Evolutionary conservation across 2,113 vertebrate species (phyloP), one percentile per base, ranked within the genome.

Genomic region (Felis chaus): DNA sequence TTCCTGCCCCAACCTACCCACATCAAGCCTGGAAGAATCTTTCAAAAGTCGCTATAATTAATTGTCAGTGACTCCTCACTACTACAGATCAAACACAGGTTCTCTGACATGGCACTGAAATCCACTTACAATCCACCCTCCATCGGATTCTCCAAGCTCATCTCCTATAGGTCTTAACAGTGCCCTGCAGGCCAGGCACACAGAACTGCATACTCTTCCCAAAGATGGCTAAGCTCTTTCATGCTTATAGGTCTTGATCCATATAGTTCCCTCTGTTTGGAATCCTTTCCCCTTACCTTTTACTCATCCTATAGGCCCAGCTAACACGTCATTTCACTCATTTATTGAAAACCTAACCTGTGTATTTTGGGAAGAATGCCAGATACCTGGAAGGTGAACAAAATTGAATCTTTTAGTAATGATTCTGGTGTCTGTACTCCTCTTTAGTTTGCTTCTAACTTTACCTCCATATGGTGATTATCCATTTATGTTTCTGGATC

Each of bases 311-410:
- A 18, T 45, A 89, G 36, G 25, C 19, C 19, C 71, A 91, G n/a
- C 31, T 57, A 66, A 95, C 55, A 74, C 14, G 48, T 69, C 33
- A 68, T 23, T 41, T 55, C 79, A 95, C 95, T 92, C 66, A 88
- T 85, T 93, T 57, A 93, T 68, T 91, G 48, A 91, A 16, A 36
- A 41, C 5, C 48, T 89, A 95, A 57, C 45, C 29, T 96, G 73
- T 48, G 50, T 66, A 78, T 63, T 92, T 23, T 66, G 91, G 71
- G 69, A 76, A 95, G 95, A 91, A 68, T 66, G 39, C 33, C 74
- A 94, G 48, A 29, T 83, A 25, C 25, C 57, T 89, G 66, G 31
- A 86, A 45, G 39, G 74, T 79, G 39, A 92, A 92, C 36, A 8
- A 83, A 79, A 95, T 3, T 53, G 53, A 83, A 63, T 68, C 10